These are phyloP conservation scores for Morone chrysops DNA, from an alignment of 2,113 vertebrate species.

Conservation along the genomic window DNA sequence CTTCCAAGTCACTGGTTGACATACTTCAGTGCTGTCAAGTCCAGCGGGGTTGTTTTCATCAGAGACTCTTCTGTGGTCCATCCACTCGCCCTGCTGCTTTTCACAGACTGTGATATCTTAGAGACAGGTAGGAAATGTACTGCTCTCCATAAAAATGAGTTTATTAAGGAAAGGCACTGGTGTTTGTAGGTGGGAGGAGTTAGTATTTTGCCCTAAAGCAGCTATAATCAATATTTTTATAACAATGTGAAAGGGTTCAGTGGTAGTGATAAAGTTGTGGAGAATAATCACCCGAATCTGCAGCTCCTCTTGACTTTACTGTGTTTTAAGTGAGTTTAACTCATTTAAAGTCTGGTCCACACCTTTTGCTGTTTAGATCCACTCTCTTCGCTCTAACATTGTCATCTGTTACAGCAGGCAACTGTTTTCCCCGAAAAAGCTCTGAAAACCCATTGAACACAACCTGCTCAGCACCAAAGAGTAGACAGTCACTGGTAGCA, in stretches of 20 bases:
- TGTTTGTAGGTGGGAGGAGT: not conserved
- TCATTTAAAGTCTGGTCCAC: too few relatives aligned
- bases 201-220: not conserved
- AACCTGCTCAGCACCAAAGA: too few relatives aligned
- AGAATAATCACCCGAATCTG: too few relatives aligned
- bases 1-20: slow-evolving; percentile 95
- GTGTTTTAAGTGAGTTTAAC: too few relatives aligned
- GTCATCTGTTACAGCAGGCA: too few relatives aligned
- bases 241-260: not conserved
- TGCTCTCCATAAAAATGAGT: not conserved
- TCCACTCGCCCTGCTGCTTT: slow-evolving; percentile 91
- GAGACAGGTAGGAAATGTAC: slow-evolving; percentile 84
- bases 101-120: slow-evolving; percentile 90
- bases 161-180: not conserved
- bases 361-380: too few relatives aligned
- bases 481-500: too few relatives aligned
- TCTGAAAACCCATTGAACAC: too few relatives aligned
- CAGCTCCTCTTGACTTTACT: too few relatives aligned
- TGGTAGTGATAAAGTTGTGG: not conserved
- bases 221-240: not conserved
- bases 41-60: slow-evolving; percentile 90
- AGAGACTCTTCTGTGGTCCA: slow-evolving; percentile 94
- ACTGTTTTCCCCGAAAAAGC: too few relatives aligned
- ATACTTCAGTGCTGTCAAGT: slow-evolving; percentile 93
- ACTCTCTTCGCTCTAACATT: too few relatives aligned